Evolutionary conservation across 2,888 invertebrate species (phyloP).

Genomic region (Morpho helenor): DNA sequence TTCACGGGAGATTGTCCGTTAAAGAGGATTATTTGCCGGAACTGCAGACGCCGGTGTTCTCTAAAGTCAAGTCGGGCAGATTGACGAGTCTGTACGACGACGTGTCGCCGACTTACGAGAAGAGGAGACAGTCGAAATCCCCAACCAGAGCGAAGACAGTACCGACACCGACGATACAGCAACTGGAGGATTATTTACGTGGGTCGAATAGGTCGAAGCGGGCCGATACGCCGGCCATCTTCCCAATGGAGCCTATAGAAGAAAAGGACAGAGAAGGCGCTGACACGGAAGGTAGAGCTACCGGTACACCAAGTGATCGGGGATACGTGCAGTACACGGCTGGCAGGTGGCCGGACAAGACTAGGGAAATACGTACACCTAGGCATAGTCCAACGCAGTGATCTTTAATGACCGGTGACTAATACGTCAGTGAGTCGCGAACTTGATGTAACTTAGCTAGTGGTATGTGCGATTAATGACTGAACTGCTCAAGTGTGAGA

Average conservation of each 20-base stretch:
- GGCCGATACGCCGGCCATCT: conserved; percentile 63
- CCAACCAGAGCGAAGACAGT: conserved; percentile 61
- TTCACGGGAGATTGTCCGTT: conserved; percentile 55
- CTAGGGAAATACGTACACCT: conserved; percentile 76
- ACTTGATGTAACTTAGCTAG: conserved; percentile 25
- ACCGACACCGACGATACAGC: conserved; percentile 67
- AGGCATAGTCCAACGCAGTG: conserved; percentile 72
- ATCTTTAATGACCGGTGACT: conserved; percentile 20
- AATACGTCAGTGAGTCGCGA: conserved; percentile 18
- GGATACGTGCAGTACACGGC: conserved; percentile 87
- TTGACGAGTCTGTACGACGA: conserved; percentile 61
- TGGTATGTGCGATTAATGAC: conserved; percentile 20
- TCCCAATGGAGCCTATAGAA: conserved; percentile 77
- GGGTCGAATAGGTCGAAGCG: conserved; percentile 47
- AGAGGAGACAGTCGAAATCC: conserved; percentile 51
- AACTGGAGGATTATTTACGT: conserved; percentile 69
- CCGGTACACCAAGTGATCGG: conserved; percentile 85
- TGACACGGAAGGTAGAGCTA: conserved; percentile 65
- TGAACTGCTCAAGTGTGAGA: conserved; percentile 10
- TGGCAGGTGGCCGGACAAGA: conserved; percentile 81
- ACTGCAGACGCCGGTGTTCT: conserved; percentile 68
- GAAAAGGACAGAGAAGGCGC: conserved; percentile 60
- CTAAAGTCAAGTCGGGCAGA: conserved; percentile 64
- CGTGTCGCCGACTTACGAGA: conserved; percentile 56
- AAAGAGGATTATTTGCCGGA: conserved; percentile 70